Evolutionary conservation across 92 coral and sea anemone genomes (phyloP), one percentile per base, ranked within the genome.

Genomic region (Zoanthus gigantus): DNA sequence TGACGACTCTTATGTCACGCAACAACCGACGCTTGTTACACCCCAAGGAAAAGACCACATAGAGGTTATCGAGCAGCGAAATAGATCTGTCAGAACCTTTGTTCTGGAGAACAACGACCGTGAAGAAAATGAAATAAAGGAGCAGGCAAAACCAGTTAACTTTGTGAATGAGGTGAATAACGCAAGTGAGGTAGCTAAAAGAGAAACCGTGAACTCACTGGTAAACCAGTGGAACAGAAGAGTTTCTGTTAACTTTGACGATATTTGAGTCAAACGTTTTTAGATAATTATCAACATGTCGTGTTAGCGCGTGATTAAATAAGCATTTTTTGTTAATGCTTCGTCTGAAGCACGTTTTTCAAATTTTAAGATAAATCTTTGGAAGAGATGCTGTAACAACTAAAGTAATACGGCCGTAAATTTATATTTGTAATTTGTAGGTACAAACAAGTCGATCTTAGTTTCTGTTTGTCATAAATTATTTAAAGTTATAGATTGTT

Each of bases 161-260:
- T 66, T 6, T 6, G 58, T 34, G 0, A 74, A 81, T 18, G 74
- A 6, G 13, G 57, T 34, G 14, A 42, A 66, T 68, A 30, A 15
- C 11, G 14, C 75, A n/a, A 30, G 44, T 0, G 75, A 66, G 45
- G 85, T 67, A 50, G 15, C 42, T 3, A 81, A 66, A 31, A 18
- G 85, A 30, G 85, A 66, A 63, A 81, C 75, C 6, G 85, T 81
- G 3, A 81, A 81, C 17, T 81, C 85, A 12, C 85, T 81, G 23
- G 85, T 81, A 18, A 66, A 53, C 28, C 85, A 81, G n/a, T 81
- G 85, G 85, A 81, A 81, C 85, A 81, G 45, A 9, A 60, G 85
- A 18, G 85, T 81, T 1, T 81, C 85, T 4, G 73, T 81, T 48
- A 46, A 66, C 14, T 18, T 81, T 11, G 85, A 81, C 6, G 85